Conservation (phyloP, 2,888 invertebrate species). For the Apotomis betuletana region DNA sequence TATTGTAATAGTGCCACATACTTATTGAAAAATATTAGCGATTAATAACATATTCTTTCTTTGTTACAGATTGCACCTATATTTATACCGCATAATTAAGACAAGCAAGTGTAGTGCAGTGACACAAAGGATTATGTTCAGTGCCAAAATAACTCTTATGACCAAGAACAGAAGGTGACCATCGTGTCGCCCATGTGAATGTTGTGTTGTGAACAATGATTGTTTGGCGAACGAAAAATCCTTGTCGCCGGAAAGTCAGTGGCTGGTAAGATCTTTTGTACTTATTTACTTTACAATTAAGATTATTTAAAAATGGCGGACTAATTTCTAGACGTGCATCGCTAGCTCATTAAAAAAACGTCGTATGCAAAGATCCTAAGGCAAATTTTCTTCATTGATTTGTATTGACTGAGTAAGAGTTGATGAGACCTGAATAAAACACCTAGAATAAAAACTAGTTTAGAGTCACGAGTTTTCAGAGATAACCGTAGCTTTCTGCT, state of each 20-base stretch:
- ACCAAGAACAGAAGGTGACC: slow-evolving; percentile 71
- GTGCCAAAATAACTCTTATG: slow-evolving; percentile 54
- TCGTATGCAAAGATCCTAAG: too few species aligned
- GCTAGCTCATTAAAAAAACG: too few species aligned
- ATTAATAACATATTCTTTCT: slow-evolving; percentile 5
- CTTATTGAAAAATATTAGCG: neutral
- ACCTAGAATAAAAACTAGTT: too few species aligned
- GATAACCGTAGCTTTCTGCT: too few species aligned
- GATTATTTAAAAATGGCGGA: neutral
- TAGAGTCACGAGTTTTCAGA: too few species aligned
- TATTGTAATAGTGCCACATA: too few species aligned
- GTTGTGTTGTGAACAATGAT: slow-evolving; percentile 66
- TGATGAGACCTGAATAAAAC: too few species aligned
- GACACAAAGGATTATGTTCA: slow-evolving; percentile 68
- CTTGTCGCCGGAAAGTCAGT: slow-evolving; percentile 76
- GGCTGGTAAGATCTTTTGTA: slow-evolving; percentile 63
- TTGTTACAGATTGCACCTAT: slow-evolving; percentile 43
- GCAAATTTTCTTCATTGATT: too few species aligned
- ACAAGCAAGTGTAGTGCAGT: slow-evolving; percentile 48
- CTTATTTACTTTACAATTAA: neutral
- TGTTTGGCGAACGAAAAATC: slow-evolving; percentile 72
- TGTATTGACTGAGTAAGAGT: too few species aligned
- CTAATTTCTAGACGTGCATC: too few species aligned
- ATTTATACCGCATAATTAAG: slow-evolving; percentile 3
- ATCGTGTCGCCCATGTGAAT: slow-evolving; percentile 66